phyloP scores from a whole-genome alignment of 2,113 vertebrate genomes.

The Tursiops truncatus region DNA sequence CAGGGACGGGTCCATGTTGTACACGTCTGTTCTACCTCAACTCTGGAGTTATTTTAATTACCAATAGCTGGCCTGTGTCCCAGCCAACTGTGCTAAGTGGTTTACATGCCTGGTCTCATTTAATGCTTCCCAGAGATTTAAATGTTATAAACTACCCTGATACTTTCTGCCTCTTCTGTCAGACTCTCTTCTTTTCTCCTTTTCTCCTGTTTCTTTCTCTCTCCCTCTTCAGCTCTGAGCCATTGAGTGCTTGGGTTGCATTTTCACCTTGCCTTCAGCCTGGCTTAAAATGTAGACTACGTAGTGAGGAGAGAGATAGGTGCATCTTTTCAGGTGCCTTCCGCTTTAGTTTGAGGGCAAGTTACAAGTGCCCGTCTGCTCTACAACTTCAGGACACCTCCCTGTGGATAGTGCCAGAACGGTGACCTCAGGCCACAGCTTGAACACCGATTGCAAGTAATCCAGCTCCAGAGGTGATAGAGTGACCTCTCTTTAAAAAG shows the following conservation, averaged over 20 bases:
- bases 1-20: fast-evolving
- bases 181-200: neutral
- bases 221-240: neutral
- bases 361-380: neutral
- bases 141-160: neutral
- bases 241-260: neutral
- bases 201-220: neutral
- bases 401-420: neutral
- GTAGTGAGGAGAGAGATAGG: neutral
- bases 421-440: slow-evolving; percentile 54
- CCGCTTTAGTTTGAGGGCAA: neutral
- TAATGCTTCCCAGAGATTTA: neutral
- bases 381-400: neutral
- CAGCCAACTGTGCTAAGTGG: neutral
- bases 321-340: neutral
- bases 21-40: neutral
- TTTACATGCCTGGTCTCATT: neutral
- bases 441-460: slow-evolving; percentile 59
- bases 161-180: neutral
- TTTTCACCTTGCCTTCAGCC: neutral
- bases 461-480: slow-evolving; percentile 73
- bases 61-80: neutral
- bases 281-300: neutral
- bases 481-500: slow-evolving; percentile 79
- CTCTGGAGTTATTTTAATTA: neutral